A percentile compares a stretch with the other conserved stretches of the same genome.
phyloP scores from a whole-genome alignment of 2,888 invertebrate genomes.

The Hymenopus coronatus region DNA sequence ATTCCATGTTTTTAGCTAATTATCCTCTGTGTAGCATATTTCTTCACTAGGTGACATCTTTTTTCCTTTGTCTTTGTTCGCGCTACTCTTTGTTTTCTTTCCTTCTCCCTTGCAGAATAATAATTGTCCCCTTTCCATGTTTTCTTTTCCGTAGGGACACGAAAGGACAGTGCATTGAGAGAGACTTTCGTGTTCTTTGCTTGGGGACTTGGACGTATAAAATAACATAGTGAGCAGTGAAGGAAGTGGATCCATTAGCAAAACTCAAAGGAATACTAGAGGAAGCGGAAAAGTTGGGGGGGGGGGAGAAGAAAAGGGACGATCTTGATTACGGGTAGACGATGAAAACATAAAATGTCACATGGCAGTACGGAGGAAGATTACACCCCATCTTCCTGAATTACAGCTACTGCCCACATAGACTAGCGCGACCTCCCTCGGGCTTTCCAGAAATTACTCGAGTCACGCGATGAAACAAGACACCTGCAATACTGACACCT shows the following conservation, averaged over 20 bases:
- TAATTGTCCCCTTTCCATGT: neutral
- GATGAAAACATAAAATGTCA: slow-evolving; percentile 17
- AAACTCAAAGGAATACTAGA: neutral
- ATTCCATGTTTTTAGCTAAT: slow-evolving; percentile 17
- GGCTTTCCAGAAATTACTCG: neutral
- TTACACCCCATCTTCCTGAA: neutral
- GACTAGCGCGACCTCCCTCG: neutral
- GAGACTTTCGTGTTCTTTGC: neutral
- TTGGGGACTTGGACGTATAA: neutral
- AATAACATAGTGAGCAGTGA: slow-evolving; percentile 3
- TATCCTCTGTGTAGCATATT: neutral
- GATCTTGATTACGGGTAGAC: slow-evolving; percentile 14
- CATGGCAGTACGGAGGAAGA: neutral
- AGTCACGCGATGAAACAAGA: neutral
- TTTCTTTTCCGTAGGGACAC: neutral
- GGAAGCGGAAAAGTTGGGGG: neutral
- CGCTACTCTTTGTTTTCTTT: neutral
- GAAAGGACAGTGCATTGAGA: neutral
- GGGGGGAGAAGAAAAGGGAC: neutral
- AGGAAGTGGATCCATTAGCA: slow-evolving; percentile 9
- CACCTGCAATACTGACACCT: neutral
- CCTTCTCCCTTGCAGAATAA: neutral
- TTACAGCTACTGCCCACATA: neutral
- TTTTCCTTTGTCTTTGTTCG: neutral
- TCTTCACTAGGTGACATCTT: neutral